phyloP scores from a whole-genome alignment of 2,113 vertebrate genomes.

The Pristiophorus japonicus region DNA sequence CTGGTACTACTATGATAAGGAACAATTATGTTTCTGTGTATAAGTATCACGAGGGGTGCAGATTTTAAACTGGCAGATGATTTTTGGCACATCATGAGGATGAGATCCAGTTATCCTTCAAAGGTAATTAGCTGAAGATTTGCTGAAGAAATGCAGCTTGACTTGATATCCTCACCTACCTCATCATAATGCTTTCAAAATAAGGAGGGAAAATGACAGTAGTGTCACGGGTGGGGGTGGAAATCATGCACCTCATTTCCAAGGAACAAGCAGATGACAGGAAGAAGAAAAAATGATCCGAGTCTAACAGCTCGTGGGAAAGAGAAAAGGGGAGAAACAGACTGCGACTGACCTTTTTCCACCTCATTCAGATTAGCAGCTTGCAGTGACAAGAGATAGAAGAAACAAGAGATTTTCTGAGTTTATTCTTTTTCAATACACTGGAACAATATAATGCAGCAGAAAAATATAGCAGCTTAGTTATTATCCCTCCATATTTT shows the following conservation, averaged over 20 bases:
- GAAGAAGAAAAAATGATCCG: constrained; percentile 36
- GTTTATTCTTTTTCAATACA: constrained; percentile 46
- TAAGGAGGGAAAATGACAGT: background rate
- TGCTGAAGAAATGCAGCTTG: background rate
- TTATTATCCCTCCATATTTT: background rate
- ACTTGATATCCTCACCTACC: background rate
- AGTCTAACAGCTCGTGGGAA: constrained; percentile 50
- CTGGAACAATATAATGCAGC: constrained; percentile 48
- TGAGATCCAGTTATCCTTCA: background rate
- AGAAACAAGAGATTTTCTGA: constrained; percentile 75
- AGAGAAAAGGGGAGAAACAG: constrained; percentile 57
- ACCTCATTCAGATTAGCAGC: constrained; percentile 99
- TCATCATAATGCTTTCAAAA: constrained; percentile 21
- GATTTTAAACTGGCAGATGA: background rate
- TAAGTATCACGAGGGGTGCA: background rate
- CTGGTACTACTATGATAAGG: background rate
- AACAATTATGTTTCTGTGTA: background rate
- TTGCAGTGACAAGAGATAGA: constrained; percentile 77
- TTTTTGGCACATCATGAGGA: too few species aligned
- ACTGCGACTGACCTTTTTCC: constrained; percentile 96
- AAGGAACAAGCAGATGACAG: constrained; percentile 33
- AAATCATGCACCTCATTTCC: constrained; percentile 31
- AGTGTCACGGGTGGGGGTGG: background rate
- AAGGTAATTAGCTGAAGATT: background rate
- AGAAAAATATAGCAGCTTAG: constrained; percentile 1